Evolutionary conservation across 2,888 invertebrate genomes (phyloP).

Genomic region (Mycalesis mineus): DNA sequence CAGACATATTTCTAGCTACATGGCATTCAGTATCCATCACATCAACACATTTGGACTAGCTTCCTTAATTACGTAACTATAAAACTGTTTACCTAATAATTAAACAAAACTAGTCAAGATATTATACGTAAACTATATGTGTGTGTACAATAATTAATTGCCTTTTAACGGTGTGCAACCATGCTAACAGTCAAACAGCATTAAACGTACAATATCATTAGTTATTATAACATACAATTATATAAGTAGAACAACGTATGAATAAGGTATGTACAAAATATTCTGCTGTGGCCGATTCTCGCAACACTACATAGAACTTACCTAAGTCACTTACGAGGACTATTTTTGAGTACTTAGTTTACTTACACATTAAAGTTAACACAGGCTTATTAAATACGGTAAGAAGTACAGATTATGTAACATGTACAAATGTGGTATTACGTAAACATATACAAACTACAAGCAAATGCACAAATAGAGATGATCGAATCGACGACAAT

Average conservation of each 20-base stretch:
- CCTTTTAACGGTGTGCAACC: constrained; percentile 40
- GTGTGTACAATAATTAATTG: constrained; percentile 39
- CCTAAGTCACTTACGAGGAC: constrained; percentile 13
- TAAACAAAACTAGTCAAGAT: constrained; percentile 73
- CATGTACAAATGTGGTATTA: constrained; percentile 27
- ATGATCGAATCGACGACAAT: constrained; percentile 51
- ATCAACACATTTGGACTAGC: constrained; percentile 76
- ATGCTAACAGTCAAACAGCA: constrained; percentile 25
- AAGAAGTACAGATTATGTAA: constrained; percentile 25
- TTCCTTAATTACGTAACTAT: constrained; percentile 72
- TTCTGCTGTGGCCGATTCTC: constrained; percentile 35
- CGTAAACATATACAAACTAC: constrained; percentile 48
- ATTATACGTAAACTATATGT: constrained; percentile 45
- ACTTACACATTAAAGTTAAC: constrained; percentile 32
- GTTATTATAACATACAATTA: constrained; percentile 22
- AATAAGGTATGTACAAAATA: constrained; percentile 36
- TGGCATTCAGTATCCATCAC: constrained; percentile 73
- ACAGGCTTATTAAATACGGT: constrained; percentile 32
- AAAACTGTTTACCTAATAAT: constrained; percentile 64
- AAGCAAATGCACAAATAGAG: constrained; percentile 74
- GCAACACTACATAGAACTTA: constrained; percentile 33
- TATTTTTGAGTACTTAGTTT: constrained; percentile 22
- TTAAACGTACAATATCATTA: constrained; percentile 30
- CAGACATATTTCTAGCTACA: constrained; percentile 54
- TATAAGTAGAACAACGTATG: constrained; percentile 31